Base-by-base conservation (phyloP, 2,113 vertebrate genomes). In the Dryoscopus gambensis region DNA sequence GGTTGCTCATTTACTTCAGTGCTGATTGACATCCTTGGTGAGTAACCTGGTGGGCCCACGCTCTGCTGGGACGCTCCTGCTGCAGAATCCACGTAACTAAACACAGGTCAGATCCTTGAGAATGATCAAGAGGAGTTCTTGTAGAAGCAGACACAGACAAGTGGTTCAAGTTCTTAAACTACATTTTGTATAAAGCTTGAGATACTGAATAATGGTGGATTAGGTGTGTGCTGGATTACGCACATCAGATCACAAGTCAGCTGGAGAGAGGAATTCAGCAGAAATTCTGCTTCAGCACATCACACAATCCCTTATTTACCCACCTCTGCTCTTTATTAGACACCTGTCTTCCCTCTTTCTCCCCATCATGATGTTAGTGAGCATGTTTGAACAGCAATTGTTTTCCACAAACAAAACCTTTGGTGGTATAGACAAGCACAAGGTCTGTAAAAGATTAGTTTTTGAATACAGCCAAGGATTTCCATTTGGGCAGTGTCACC, bases 131-230 rank as follows among this genome's bases (percentile, higher is more conserved):
- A 67, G 3, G 7, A 79, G 14, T 2, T 40, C 16, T 47, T 70
- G 13, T 21, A 84, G 16, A 60, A 17, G 6, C 5, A 49, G 25
- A 89, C 11, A 21, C 6, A 71, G 35, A 3, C 20, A 73, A 27
- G 33, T 11, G 55, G 13, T 64, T 93, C 30, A 47, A 76, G 13
- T 39, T 64, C 5, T 52, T 73, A 53, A 71, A 15, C 13, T 55
- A 6, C 0, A 0, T 60, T 91, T 63, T 70, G 6, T 28, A 46
- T 5, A 13, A 78, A 42, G 7, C 31, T 74, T n/a, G 65, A 46
- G 8, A 46, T 35, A 33, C n/a, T 78, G 19, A 27, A 6, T 57
- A 60, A 14, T 22, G 6, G 11, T 62, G 35, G 13, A 42, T 77
- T 47, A 30, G 13, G 5, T 60, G 11, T 56, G 24, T 65, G n/a